Base-by-base conservation (phyloP, 2,113 vertebrate genomes). In the Carassius carassius region DNA sequence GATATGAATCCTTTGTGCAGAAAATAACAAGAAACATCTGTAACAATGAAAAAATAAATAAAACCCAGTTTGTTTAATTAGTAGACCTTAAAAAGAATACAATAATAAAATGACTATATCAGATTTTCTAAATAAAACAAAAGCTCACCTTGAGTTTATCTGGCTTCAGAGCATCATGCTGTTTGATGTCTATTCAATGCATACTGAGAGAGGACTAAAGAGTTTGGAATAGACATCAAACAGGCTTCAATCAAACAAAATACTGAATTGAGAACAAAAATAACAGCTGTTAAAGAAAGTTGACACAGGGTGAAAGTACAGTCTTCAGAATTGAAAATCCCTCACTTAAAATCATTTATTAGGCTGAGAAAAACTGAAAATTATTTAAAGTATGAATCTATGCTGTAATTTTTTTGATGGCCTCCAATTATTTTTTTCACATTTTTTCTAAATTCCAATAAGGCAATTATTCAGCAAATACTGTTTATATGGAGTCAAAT, bases 401-500 rank as follows among this genome's bases (percentile, higher is more conserved):
- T 56, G 54, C 54, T 2, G 17, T 19, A 1, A 56, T 19, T 56
- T 76, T 54, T 19, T 21, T 16, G 16, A 4, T 29, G 17, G 17
- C 17, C 32, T 70, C 32, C 1, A 16, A 9, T 37, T 19, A 69
- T 69, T 35, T 35, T 17, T 35, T 16, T 54, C 17, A 54, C 19
- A 54, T 54, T 69, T 3, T 2, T 35, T 54, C 17, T 19, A 54
- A 54, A 4, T 10, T 12, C 14, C 60, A 4, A 54, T 77, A 35
- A 77, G 17, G 10, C 49, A 77, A 13, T n/a, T 54, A 29, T 10
- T 76, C 8, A 19, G 17, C 14, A 29, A 10, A 54, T 12, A 19
- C 25, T 79, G 51, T 74, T 73, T 44, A 79, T 6, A 72, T 85
- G n/a, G 76, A 60, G 73, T 41, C 37, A 41, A 41, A 41, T 41